Evolutionary conservation across 2,113 vertebrate species (phyloP).

Genomic region (Equus quagga): DNA sequence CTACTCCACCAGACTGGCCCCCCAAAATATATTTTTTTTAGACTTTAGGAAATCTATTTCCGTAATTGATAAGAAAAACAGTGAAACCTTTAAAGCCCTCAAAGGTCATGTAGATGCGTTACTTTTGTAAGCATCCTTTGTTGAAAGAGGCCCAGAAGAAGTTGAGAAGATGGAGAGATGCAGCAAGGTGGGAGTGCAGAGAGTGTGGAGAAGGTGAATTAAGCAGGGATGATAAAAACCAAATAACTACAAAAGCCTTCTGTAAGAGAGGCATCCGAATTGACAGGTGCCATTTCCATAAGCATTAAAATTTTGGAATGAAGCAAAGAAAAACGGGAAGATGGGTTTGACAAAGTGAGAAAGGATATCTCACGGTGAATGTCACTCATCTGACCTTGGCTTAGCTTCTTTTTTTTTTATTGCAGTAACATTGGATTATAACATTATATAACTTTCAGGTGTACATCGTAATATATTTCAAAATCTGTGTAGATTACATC

Average conservation of each 20-base stretch:
- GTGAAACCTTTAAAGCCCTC: not conserved
- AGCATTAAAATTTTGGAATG: not conserved
- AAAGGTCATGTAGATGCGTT: not conserved
- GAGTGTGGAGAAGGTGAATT: not conserved
- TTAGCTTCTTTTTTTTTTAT: not conserved
- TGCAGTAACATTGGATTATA: too few relatives aligned
- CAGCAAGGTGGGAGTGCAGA: not conserved
- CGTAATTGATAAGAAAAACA: slow-evolving; percentile 11
- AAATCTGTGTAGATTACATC: too few relatives aligned
- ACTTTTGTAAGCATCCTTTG: not conserved
- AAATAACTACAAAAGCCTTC: not conserved
- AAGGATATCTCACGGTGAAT: not conserved
- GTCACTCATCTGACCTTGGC: not conserved
- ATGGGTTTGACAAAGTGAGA: not conserved
- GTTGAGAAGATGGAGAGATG: not conserved
- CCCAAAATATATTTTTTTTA: not conserved
- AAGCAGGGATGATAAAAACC: not conserved
- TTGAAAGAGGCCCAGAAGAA: not conserved
- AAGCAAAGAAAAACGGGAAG: not conserved
- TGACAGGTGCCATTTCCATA: not conserved
- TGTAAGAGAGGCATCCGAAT: not conserved
- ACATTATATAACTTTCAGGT: too few relatives aligned
- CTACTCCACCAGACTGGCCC: too few relatives aligned
- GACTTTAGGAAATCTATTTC: slow-evolving; percentile 26
- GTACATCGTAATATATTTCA: too few relatives aligned